Evolutionary conservation across 2,888 invertebrate genomes (phyloP), one percentile per base, ranked within the genome.

Genomic region (Calliphora vomitoria): DNA sequence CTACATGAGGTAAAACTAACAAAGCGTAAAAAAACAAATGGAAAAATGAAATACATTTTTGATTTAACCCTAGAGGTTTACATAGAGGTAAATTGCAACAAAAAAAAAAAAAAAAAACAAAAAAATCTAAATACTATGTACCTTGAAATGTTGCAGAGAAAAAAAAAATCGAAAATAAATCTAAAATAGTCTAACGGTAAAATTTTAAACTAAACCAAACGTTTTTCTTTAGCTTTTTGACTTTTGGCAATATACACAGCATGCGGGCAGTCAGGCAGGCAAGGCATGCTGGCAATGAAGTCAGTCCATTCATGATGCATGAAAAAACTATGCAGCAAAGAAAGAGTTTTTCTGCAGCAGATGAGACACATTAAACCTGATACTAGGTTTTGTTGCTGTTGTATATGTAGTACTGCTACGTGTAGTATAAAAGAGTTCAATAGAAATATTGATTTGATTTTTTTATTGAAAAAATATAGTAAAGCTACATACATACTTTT

Each of bases 1-100:
- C 86, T 55, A 83, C 80, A 86, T 82, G 82, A 86, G 82, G 82
- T 82, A 80, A 86, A 85, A 60, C 47, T 0, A 25, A 58, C 71
- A 81, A 60, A 38, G n/a, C 4, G 25, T 44, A 60, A 8, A 44
- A 8, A 18, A 47, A 47, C 11, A 74, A 47, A n/a, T n/a, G n/a
- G n/a, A n/a, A 75, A 41, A 69, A 47, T 41, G 35, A 53, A 62
- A 53, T 41, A 71, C 4, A 58, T 66, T 78, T 79, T 69, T 55
- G 25, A 76, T 68, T 75, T 82, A 75, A 75, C 75, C 75, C 82
- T 58, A 35, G 58, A 60, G 82, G 68, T 82, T 75, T 68, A 38
- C 15, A 47, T 75, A 55, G 41, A 72, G 41, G 74, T 66, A 18
- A 47, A 74, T 38, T 62, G 0, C 18, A 60, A 85, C 35, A 81